Percentiles rank a stretch among this genome's conserved stretches.
phyloP scores from a whole-genome alignment of 1,140 invertebrate genomes.

The Tyrophagus putrescentiae region DNA sequence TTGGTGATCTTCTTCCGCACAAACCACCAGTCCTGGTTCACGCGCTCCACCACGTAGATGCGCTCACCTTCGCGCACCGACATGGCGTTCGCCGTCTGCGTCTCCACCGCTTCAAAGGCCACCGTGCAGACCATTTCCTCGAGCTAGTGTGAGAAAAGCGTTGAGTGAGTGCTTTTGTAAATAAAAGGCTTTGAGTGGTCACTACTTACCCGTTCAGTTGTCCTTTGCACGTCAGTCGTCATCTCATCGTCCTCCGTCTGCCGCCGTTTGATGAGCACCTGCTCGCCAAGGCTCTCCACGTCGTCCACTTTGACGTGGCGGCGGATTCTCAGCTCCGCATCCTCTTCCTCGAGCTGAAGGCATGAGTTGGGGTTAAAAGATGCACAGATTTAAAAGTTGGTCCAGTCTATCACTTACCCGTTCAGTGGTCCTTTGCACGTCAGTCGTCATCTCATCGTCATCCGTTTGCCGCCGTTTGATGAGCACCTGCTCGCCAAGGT shows the following conservation, averaged over 20 bases:
- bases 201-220: neutral
- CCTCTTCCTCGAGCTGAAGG: neutral
- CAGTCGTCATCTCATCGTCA: neutral
- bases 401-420: neutral
- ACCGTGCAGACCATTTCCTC: conserved; percentile 46
- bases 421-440: conserved; percentile 18
- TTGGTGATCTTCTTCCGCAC: conserved; percentile 73
- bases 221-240: conserved; percentile 18
- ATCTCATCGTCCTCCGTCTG: neutral
- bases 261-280: neutral
- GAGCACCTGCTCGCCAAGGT: neutral
- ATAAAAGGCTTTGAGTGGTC: too few species aligned
- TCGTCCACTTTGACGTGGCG: neutral
- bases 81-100: conserved; percentile 70
- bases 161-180: too few species aligned
- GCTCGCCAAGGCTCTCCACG: conserved; percentile 6
- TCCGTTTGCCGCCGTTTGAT: neutral
- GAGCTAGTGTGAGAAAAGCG: too few species aligned
- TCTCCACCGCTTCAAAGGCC: conserved; percentile 68
- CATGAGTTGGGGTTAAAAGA: too few species aligned
- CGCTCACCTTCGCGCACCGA: conserved; percentile 76
- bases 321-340: conserved; percentile 4
- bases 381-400: too few species aligned
- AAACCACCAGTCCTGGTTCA: conserved; percentile 73
- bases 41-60: conserved; percentile 56